Percentiles rank a stretch among this genome's conserved stretches.
Evolutionary conservation across 1,140 invertebrate genomes (phyloP).

Genomic region (Bombus affinis): DNA sequence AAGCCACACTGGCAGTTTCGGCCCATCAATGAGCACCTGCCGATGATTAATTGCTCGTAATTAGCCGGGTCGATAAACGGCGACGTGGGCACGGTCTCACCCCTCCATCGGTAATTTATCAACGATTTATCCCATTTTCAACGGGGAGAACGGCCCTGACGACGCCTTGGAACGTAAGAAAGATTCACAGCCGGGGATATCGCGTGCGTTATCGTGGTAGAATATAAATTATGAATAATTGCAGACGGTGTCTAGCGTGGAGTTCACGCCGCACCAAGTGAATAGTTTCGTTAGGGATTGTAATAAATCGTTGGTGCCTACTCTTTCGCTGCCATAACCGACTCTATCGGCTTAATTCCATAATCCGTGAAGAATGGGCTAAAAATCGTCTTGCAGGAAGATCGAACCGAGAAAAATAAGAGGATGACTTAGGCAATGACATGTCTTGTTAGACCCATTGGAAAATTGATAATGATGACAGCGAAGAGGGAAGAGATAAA

Average conservation of each 20-base stretch:
- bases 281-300: constrained; percentile 62
- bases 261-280: constrained; percentile 39
- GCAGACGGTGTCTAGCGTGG: background rate
- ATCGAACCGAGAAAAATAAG: background rate
- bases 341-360: constrained; percentile 45
- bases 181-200: constrained; percentile 57
- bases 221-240: constrained; percentile 69
- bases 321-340: background rate
- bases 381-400: constrained; percentile 30
- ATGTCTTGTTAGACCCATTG: background rate
- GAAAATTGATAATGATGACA: background rate
- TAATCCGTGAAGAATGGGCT: background rate
- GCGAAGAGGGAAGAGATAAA: background rate
- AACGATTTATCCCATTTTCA: constrained; percentile 61
- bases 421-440: background rate
- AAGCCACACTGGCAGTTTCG: constrained; percentile 19
- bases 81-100: constrained; percentile 33
- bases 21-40: constrained; percentile 33
- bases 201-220: constrained; percentile 51
- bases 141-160: background rate
- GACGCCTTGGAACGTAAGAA: constrained; percentile 45
- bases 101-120: constrained; percentile 52
- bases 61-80: constrained; percentile 55
- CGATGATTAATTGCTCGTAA: constrained; percentile 68
- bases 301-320: constrained; percentile 55